phyloP scores from a whole-genome alignment of 1,140 invertebrate species.

The Drosophila arawakana region DNA sequence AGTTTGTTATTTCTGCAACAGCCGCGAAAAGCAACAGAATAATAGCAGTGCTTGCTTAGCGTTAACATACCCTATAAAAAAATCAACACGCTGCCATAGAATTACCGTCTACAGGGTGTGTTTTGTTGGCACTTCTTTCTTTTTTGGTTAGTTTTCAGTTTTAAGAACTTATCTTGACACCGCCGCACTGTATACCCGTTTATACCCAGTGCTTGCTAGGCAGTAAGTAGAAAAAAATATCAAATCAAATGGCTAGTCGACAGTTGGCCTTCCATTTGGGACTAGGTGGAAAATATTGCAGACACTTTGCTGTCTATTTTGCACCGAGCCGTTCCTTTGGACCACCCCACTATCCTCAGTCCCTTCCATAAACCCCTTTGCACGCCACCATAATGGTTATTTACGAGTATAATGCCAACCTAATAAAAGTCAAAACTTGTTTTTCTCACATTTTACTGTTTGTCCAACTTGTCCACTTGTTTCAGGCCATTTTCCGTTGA shows the following conservation, averaged over 20 bases:
- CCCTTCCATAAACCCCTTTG: not conserved
- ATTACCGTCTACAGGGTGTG: too few species aligned
- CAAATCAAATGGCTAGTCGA: conserved; percentile 61
- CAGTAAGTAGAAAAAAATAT: conserved; percentile 38
- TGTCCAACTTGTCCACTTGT: conserved; percentile 65
- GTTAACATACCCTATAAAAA: not conserved
- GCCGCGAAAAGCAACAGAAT: conserved; percentile 17
- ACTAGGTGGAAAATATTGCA: conserved; percentile 62
- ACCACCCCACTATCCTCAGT: not conserved
- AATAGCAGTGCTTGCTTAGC: not conserved
- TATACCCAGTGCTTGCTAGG: conserved; percentile 4
- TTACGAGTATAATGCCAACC: conserved; percentile 27
- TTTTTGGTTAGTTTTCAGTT: too few species aligned
- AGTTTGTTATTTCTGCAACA: conserved; percentile 41
- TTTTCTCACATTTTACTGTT: not conserved
- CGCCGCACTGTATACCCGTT: not conserved
- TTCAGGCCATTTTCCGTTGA: conserved; percentile 93
- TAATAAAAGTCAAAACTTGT: conserved; percentile 34
- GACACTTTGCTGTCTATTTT: conserved; percentile 39
- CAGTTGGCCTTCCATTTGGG: conserved; percentile 52
- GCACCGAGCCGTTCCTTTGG: too few species aligned
- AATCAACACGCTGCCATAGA: too few species aligned
- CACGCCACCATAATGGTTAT: conserved; percentile 12
- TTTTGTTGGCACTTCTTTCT: too few species aligned
- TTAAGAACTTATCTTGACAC: not conserved